phyloP scores from a whole-genome alignment of 2,888 invertebrate species.

The Xestia sexstrigata region DNA sequence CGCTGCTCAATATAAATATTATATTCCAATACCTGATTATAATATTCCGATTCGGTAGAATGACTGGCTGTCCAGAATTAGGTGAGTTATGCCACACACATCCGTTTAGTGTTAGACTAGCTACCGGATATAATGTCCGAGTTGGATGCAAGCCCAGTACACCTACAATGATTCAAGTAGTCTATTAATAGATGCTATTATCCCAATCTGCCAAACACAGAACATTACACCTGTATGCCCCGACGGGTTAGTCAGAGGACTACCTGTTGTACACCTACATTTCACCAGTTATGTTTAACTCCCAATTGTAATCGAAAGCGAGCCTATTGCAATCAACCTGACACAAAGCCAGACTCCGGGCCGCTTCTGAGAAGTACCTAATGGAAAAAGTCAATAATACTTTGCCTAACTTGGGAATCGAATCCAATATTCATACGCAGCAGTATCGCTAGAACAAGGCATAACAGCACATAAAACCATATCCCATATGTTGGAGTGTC shows the following conservation, averaged over 20 bases:
- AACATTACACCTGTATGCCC: neutral
- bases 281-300: neutral
- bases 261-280: neutral
- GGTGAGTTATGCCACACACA: neutral
- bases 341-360: neutral
- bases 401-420: neutral
- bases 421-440: neutral
- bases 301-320: neutral
- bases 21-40: too few species aligned
- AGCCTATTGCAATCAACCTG: neutral
- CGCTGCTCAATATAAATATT: too few species aligned
- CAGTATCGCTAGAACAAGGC: neutral
- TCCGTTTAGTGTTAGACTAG: neutral
- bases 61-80: neutral
- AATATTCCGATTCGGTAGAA: neutral
- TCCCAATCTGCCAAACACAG: neutral
- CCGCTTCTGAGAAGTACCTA: neutral
- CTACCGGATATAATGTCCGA: slow-evolving; percentile 31
- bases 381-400: neutral
- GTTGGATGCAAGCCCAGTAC: slow-evolving; percentile 16
- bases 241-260: neutral
- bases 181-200: slow-evolving; percentile 1
- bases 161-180: neutral
- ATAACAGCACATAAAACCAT: neutral
- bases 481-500: neutral